Evolutionary conservation across 2,797 vertebrate species (phyloP).

Genomic region (Echeneis naucrates): DNA sequence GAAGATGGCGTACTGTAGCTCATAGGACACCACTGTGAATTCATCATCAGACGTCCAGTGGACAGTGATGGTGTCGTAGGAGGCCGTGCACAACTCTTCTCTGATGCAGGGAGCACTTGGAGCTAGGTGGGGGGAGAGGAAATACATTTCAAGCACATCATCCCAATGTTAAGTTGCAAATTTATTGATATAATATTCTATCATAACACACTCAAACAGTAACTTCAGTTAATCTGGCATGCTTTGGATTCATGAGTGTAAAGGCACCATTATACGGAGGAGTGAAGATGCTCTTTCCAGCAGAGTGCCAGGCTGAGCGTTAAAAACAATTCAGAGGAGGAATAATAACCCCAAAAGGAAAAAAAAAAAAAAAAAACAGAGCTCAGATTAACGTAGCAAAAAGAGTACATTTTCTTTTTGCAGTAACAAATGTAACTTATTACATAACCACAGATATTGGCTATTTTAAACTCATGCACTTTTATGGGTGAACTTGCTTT

Average conservation of each 20-base stretch:
- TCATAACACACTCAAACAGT: conserved; percentile 8
- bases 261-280: conserved; percentile 52
- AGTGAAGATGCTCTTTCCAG: conserved; percentile 53
- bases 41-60: conserved; percentile 99
- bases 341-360: conserved; percentile 28
- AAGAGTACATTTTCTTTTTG: conserved; percentile 38
- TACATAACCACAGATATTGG: conserved; percentile 45
- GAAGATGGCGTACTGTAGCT: conserved; percentile 98
- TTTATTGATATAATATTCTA: background rate
- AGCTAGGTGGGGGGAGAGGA: conserved; percentile 77
- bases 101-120: conserved; percentile 94
- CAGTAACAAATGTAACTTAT: conserved; percentile 20
- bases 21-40: conserved; percentile 97
- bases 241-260: conserved; percentile 28
- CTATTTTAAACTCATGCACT: conserved; percentile 1
- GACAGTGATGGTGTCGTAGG: conserved; percentile 97
- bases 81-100: conserved; percentile 97
- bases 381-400: conserved; percentile 12
- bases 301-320: conserved; percentile 54
- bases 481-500: conserved; percentile 23
- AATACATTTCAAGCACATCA: background rate
- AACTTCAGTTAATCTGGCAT: conserved; percentile 42
- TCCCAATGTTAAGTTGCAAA: conserved; percentile 7
- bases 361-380: conserved; percentile 39
- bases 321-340: conserved; percentile 23